Base-by-base conservation (phyloP, 1,140 invertebrate genomes). In the Pseudomyrmex sp. region DNA sequence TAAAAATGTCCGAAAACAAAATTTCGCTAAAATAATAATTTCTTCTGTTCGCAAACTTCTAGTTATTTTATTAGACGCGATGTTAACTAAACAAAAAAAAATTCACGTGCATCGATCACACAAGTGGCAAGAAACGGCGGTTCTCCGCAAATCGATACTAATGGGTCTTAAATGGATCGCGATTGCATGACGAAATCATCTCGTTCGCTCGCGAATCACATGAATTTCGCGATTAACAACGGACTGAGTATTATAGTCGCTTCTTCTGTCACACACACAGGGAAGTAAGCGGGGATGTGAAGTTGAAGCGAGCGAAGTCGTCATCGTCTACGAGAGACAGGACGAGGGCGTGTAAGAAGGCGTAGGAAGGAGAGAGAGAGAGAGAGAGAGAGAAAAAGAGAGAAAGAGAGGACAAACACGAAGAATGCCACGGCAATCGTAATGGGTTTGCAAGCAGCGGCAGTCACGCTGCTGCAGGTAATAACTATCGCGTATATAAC, bases 401-500 rank as follows among this genome's bases (percentile, higher is more conserved):
- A 20, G 35, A 52, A 35, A 48, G 54, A 13, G 15, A 44, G 59
- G 48, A 59, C 59, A 84, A 86, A 84, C 56, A 50, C 48, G 75
- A 85, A 82, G 88, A 89, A 89, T 87, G 79, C 82, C 83, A 87
- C 79, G 74, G 85, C 76, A 77, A 72, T 87, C 88, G 88, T 89
- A 89, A 89, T 89, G 85, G 85, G 84, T 89, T 89, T 87, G 87
- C 88, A 83, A 80, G 65, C 76, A 59, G 65, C 76, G 48, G 75
- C 54, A 18, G 74, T 48, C 63, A 44, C 48, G 48, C 23, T 15
- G 85, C 75, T 86, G 86, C 82, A 84, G 76, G 86, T 88, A 88
- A 88, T 88, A 88, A 88, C 83, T 86, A 65, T 86, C 86, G 86
- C 83, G 87, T 88, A 88, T 85, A 88, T 88, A 88, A 88, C 87